Evolutionary conservation across 2,888 invertebrate species (phyloP).

Genomic region (Rotaria magnacalcarata): DNA sequence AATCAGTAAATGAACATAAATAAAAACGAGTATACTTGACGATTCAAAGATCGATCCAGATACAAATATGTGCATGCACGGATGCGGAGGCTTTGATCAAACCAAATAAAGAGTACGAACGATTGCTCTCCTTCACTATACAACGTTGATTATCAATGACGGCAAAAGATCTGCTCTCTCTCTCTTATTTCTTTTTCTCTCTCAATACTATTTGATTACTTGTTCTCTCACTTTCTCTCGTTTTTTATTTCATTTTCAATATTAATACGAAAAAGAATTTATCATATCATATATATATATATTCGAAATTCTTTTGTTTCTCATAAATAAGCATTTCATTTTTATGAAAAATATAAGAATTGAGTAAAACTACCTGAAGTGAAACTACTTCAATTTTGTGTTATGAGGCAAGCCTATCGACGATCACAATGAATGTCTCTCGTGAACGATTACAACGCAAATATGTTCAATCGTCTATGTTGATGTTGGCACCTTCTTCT

Average conservation of each 20-base stretch:
- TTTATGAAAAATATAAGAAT: background rate
- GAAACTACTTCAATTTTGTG: background rate
- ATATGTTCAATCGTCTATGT: background rate
- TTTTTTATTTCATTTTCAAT: background rate
- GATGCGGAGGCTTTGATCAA: slow-evolving; percentile 29
- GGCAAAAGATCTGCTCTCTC: background rate
- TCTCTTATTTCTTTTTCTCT: background rate
- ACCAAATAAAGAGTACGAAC: slow-evolving; percentile 9
- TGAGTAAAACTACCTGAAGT: background rate
- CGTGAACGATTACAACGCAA: slow-evolving; percentile 17
- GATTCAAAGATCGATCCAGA: slow-evolving; percentile 21
- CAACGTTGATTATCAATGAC: slow-evolving; percentile 5
- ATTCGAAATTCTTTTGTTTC: background rate
- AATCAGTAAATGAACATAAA: slow-evolving; percentile 11
- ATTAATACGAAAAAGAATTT: background rate
- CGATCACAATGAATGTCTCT: background rate
- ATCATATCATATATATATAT: no score
- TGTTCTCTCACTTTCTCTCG: background rate
- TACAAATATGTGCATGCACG: slow-evolving; percentile 13
- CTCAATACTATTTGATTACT: background rate
- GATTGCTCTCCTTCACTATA: slow-evolving; percentile 6
- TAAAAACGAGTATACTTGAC: background rate
- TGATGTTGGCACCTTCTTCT: background rate
- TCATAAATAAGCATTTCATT: background rate
- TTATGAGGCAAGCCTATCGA: no score